A percentile compares a stretch with the other conserved stretches of the same genome.
phyloP scores from a whole-genome alignment of 2,797 vertebrate species.

The Benthosema pterotum region DNA sequence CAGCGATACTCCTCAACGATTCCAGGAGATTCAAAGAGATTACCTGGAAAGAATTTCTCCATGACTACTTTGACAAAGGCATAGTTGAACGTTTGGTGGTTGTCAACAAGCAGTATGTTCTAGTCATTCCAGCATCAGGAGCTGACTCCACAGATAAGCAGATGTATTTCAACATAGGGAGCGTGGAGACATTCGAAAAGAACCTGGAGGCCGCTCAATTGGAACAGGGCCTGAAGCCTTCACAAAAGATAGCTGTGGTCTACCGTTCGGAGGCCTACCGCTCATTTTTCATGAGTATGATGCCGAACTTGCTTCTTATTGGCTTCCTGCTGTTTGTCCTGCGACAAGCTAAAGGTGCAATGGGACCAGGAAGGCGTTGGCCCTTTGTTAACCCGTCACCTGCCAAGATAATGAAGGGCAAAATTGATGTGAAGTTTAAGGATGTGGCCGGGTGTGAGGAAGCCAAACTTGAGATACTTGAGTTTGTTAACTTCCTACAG shows the following conservation, averaged over 20 bases:
- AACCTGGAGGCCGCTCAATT: conserved; percentile 75
- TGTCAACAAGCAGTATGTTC: conserved; percentile 85
- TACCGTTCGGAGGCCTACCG: conserved; percentile 70
- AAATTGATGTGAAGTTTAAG: too few relatives aligned
- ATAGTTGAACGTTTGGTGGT: conserved; percentile 84
- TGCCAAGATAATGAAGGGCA: too few relatives aligned
- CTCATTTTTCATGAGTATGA: conserved; percentile 69
- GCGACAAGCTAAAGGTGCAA: conserved; percentile 63
- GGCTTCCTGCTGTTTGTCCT: conserved; percentile 72
- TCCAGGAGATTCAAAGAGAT: conserved; percentile 73
- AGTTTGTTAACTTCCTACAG: too few relatives aligned
- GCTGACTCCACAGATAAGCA: conserved; percentile 61
- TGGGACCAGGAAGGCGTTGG: conserved; percentile 64
- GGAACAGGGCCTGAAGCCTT: too few relatives aligned
- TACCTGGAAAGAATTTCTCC: conserved; percentile 1
- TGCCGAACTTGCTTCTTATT: conserved; percentile 72
- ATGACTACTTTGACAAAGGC: conserved; percentile 80
- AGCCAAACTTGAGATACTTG: too few relatives aligned
- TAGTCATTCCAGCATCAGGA: conserved; percentile 76
- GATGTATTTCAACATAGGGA: conserved; percentile 79
- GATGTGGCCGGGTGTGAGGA: too few relatives aligned
- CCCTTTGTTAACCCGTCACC: conserved; percentile 74
- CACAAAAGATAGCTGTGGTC: conserved; percentile 59
- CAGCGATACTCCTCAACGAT: conserved; percentile 78
- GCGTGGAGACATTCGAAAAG: conserved; percentile 76